These are phyloP conservation scores for Caenorhabditis angaria DNA, from an alignment of 2,888 invertebrate genomes.

Conservation along the genomic window DNA sequence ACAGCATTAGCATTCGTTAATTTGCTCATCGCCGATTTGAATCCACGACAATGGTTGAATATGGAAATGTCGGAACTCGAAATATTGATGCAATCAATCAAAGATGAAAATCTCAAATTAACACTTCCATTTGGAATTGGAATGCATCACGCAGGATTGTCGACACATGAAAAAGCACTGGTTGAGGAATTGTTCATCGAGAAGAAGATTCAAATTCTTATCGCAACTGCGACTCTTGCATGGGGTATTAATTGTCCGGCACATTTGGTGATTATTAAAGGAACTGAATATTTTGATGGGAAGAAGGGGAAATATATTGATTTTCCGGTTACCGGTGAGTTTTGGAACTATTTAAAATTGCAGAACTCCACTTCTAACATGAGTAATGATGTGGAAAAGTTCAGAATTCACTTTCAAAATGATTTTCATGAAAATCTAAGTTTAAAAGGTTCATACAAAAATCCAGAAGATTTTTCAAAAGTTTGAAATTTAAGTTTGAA, in stretches of 20 bases:
- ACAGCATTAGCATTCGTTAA: slow-evolving; percentile 93
- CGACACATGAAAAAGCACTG: slow-evolving; percentile 87
- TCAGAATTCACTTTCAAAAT: no score
- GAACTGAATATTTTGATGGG: slow-evolving; percentile 98
- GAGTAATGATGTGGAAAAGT: no score
- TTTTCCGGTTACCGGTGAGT: slow-evolving; percentile 89
- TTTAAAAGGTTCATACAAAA: not conserved
- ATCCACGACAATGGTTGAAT: slow-evolving; percentile 77
- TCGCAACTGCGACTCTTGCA: slow-evolving; percentile 95
- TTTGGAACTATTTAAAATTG: not conserved
- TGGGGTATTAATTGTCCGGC: slow-evolving; percentile 99
- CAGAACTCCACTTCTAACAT: not conserved
- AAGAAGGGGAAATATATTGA: slow-evolving; percentile 95
- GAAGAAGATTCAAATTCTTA: slow-evolving; percentile 79
- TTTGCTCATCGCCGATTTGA: slow-evolving; percentile 86
- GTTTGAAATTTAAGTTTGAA: not conserved
- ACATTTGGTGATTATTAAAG: slow-evolving; percentile 82
- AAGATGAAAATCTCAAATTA: slow-evolving; percentile 89
- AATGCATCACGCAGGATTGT: slow-evolving; percentile 95
- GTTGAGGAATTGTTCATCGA: slow-evolving; percentile 81
- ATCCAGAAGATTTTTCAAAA: not conserved
- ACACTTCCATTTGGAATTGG: slow-evolving; percentile 96
- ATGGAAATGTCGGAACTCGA: slow-evolving; percentile 78
- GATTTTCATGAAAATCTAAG: no score
- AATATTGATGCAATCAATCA: slow-evolving; percentile 75